These are phyloP conservation scores for Lepidurus couesii DNA, from an alignment of 1,140 invertebrate genomes.

Conservation along the genomic window DNA sequence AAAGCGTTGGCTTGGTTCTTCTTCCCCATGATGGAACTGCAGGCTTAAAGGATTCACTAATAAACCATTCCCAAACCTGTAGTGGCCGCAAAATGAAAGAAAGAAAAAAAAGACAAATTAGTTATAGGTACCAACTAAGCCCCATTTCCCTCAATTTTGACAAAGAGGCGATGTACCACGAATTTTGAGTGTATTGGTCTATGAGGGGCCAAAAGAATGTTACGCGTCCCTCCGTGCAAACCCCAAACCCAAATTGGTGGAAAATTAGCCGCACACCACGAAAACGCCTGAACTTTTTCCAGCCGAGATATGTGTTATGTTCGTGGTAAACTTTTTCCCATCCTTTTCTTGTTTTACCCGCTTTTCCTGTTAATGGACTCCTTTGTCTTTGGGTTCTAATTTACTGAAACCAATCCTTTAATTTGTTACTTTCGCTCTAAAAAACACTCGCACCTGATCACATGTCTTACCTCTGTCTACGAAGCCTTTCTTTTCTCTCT, in stretches of 20 bases:
- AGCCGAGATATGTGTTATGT: background rate
- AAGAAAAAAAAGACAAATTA: background rate
- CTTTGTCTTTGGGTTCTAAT: background rate
- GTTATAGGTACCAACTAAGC: background rate
- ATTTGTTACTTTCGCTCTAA: background rate
- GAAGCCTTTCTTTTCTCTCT: slow-evolving; percentile 1
- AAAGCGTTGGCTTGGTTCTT: background rate
- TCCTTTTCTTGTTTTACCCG: background rate
- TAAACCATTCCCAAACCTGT: background rate
- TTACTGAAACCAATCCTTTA: background rate
- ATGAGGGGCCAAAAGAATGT: background rate
- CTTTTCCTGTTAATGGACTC: background rate
- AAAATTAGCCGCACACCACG: background rate
- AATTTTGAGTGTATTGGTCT: background rate
- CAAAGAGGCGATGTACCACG: background rate
- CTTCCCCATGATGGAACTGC: background rate
- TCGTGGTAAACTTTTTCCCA: background rate
- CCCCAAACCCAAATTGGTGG: background rate
- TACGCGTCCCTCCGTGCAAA: background rate
- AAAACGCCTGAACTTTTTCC: background rate
- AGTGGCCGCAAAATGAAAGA: background rate
- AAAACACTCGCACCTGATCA: background rate
- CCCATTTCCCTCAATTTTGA: background rate
- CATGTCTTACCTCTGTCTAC: background rate
- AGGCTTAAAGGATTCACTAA: background rate